Base-by-base conservation (phyloP, 2,888 invertebrate genomes). In the Glaucopsyche alexis region DNA sequence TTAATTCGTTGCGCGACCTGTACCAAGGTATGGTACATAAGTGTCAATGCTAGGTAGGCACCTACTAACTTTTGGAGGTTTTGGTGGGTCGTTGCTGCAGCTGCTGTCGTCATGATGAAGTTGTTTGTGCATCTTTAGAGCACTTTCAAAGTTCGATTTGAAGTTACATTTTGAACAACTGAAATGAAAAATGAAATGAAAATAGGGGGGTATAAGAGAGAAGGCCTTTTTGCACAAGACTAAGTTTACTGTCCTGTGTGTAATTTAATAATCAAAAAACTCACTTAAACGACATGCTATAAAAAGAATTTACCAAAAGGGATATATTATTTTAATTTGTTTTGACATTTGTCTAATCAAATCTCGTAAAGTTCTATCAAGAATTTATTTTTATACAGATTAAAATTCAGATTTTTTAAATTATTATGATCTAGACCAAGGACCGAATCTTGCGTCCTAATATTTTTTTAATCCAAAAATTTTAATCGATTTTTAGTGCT, bases 121-220 rank as follows among this genome's bases (percentile, higher is more conserved):
- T 78, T 92, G 89, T 0, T 78, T 82, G 55, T 93, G 92, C 91
- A 92, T 92, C 16, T 78, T 76, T 13, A 92, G 79, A 0, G 89
- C 89, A 70, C 88, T 91, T 78, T 90, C 88, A 79, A 90, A 92
- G 73, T 91, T 84, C 0, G 90, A 81, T 0, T 83, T 85, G 78
- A 89, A 93, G 45, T 75, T 78, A 79, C 92, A 92, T 79, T 89
- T 86, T 0, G 91, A 85, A 76, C 92, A 92, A 75, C 92, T 92
- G 83, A 0, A 82, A 82, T n/a, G n/a, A n/a, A n/a, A n/a, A n/a
- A n/a, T n/a, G n/a, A n/a, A n/a, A n/a, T n/a, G n/a, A n/a, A n/a
- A n/a, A n/a, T n/a, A 29, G 29, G 29, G 29, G 29, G 3, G 29
- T 29, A 29, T 29, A 29, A 29, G 29, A 29, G 4, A 29, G 29